A percentile compares a stretch with the other conserved stretches of the same genome.
These are phyloP conservation scores for Gymnoscopelus microlampas DNA, from an alignment of 2,797 vertebrate species.

Conservation along the genomic window DNA sequence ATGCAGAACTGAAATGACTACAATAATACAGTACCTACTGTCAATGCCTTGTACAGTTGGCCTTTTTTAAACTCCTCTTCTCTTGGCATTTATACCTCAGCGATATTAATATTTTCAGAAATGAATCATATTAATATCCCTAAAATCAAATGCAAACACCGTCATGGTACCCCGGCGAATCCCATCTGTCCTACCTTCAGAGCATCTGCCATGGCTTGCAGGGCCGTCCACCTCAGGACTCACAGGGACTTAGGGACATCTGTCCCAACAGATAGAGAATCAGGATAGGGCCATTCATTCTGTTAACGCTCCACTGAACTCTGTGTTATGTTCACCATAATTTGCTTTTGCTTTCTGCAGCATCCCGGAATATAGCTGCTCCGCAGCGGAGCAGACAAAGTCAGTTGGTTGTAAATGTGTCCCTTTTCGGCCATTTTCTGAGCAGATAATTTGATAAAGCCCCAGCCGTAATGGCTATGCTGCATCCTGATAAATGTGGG, in stretches of 20 bases:
- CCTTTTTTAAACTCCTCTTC: neutral
- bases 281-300: conserved; percentile 78
- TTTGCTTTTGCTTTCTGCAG: conserved; percentile 79
- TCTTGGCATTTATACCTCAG: conserved; percentile 23
- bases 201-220: conserved; percentile 86
- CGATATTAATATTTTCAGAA: conserved; percentile 33
- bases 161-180: conserved; percentile 56
- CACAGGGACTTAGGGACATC: conserved; percentile 82
- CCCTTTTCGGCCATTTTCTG: conserved; percentile 79
- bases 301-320: conserved; percentile 78
- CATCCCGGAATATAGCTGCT: conserved; percentile 82
- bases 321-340: conserved; percentile 79
- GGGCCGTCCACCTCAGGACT: conserved; percentile 81
- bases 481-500: conserved; percentile 83
- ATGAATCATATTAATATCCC: conserved; percentile 74
- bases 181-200: conserved; percentile 86
- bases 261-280: conserved; percentile 85
- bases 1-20: neutral
- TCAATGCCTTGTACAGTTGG: neutral
- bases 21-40: neutral
- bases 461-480: conserved; percentile 79
- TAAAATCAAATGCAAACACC: conserved; percentile 69
- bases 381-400: conserved; percentile 74
- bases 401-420: conserved; percentile 80
- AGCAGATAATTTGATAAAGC: conserved; percentile 85